Conservation (phyloP, 2,797 vertebrate species). For the Falco biarmicus region DNA sequence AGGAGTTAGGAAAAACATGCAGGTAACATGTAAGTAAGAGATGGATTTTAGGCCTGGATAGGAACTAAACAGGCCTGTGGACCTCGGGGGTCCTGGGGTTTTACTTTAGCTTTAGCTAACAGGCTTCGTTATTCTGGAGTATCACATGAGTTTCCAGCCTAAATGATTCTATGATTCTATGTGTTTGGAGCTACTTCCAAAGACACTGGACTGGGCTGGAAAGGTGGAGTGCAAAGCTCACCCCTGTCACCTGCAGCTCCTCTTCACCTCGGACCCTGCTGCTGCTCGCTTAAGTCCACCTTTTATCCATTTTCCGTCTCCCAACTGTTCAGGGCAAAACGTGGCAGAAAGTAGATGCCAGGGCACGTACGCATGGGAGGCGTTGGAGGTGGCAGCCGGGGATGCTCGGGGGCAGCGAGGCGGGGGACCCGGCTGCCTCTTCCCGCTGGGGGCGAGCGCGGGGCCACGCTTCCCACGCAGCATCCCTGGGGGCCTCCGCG, state of each 20-base stretch:
- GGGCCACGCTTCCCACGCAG: neutral
- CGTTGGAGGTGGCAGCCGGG: fast-evolving
- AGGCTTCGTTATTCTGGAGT: neutral
- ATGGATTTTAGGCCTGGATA: neutral
- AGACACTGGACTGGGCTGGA: neutral
- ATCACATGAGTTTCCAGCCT: neutral
- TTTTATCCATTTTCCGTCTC: neutral
- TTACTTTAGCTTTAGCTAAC: neutral
- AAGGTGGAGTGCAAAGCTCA: fast-evolving
- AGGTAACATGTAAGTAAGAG: neutral
- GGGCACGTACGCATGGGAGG: too few species aligned
- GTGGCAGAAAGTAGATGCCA: neutral
- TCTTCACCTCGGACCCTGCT: neutral
- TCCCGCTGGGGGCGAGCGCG: fast-evolving
- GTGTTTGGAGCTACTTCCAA: neutral
- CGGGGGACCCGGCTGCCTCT: too few species aligned
- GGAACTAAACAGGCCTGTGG: neutral
- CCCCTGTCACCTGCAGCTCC: neutral
- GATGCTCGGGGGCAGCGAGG: neutral
- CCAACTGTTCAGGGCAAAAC: neutral
- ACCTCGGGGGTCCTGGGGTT: neutral
- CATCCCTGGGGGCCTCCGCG: neutral
- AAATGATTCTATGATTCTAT: too few species aligned
- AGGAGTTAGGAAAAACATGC: neutral
- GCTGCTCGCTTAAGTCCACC: neutral